Evolutionary conservation across 1,140 invertebrate genomes (phyloP).

Genomic region (Drosophila willistoni): DNA sequence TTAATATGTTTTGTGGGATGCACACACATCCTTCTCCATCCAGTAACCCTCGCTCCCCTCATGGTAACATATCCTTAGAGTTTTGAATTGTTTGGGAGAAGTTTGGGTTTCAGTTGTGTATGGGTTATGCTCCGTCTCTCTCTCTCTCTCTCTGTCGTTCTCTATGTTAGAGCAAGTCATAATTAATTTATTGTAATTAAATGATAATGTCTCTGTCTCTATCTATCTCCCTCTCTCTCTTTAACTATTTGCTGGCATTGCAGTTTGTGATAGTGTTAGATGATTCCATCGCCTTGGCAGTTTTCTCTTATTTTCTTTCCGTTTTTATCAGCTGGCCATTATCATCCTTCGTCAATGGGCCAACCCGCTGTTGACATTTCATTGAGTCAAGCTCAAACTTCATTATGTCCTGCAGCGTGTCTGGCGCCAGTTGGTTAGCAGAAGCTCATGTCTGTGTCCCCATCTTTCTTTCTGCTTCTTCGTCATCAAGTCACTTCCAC

Average conservation of each 20-base stretch:
- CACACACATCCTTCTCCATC: slow-evolving; percentile 7
- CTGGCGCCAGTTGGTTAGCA: slow-evolving; percentile 60
- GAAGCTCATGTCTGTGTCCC: slow-evolving; percentile 59
- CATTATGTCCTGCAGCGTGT: slow-evolving; percentile 76
- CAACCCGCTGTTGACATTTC: slow-evolving; percentile 72
- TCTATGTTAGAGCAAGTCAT: slow-evolving; percentile 36
- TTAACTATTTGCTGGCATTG: background rate
- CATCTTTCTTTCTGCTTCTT: slow-evolving; percentile 2
- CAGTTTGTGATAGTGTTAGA: background rate
- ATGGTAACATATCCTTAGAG: slow-evolving; percentile 39
- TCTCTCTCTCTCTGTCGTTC: too few species aligned
- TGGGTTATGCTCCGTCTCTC: background rate
- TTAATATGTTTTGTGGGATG: slow-evolving; percentile 71
- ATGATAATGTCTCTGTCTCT: slow-evolving; percentile 35
- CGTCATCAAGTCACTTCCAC: too few species aligned
- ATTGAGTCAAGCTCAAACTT: slow-evolving; percentile 78
- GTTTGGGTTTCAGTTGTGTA: background rate
- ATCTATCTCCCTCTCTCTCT: background rate
- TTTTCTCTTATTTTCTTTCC: background rate
- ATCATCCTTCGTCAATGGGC: slow-evolving; percentile 43
- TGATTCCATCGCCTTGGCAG: background rate
- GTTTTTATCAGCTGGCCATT: slow-evolving; percentile 53
- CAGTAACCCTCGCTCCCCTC: too few species aligned
- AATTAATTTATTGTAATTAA: slow-evolving; percentile 77
- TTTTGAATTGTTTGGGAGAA: slow-evolving; percentile 43